Evolutionary conservation across 2,888 invertebrate species (phyloP), one percentile per base, ranked within the genome.

Genomic region (Dendrolimus houi): DNA sequence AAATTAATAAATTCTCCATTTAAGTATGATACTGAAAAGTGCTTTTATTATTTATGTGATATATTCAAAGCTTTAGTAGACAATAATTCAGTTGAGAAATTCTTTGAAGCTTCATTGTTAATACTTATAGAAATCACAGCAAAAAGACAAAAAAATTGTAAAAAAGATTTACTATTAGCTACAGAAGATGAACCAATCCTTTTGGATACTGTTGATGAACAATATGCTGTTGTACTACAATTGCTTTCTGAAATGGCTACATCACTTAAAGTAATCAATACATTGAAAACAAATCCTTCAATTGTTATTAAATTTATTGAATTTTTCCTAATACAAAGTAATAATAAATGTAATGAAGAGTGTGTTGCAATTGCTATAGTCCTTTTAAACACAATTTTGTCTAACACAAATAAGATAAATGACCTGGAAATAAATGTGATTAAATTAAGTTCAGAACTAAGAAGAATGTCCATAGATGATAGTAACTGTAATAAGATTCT

Each of bases 241-340:
- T 64, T 92, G 53, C 77, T 93, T 29, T 87, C 91, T 58, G 87
- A 89, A 66, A 79, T 93, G 70, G 80, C 92, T 2, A 83, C 84
- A 58, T 82, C 84, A 61, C 79, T 85, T 57, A 81, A 82, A 68
- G 75, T 92, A 42, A 78, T 90, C 53, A 71, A 72, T 56, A 67
- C 77, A 56, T 74, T 93, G 53, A 92, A 84, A 70, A 70, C 75
- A 17, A 81, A 88, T 63, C 91, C 92, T 7, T 63, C 70, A 9
- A 75, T 83, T 62, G 82, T 92, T 6, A 70, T 92, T 1, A 72
- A 83, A 58, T 93, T 92, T 64, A 81, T 93, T 54, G 81, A 89
- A 70, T 74, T 84, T 59, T 85, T 89, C 64, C 78, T 93, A 47
- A 55, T 77, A 41, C 72, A 72, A 59, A 70, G 71, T 58, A 64